These are phyloP conservation scores for Gymnarchus niloticus DNA, from an alignment of 2,113 vertebrate genomes.

Conservation along the genomic window DNA sequence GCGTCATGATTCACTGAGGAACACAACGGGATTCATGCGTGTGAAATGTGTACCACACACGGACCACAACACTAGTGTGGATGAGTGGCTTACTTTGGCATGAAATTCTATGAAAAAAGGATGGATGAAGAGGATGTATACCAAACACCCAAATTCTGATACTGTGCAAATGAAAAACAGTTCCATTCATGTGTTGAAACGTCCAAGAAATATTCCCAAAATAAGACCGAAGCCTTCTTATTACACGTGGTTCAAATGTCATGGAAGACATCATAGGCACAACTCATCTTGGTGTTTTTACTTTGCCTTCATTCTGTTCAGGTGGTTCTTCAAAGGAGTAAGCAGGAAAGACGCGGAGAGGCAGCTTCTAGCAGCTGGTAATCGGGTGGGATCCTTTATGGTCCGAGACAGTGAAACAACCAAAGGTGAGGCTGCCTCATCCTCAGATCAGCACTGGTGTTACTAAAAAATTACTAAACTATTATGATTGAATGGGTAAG, in stretches of 20 bases:
- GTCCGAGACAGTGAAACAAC: conserved; percentile 91
- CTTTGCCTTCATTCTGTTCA: conserved; percentile 37
- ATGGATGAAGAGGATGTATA: not conserved
- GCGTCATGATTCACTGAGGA: not conserved
- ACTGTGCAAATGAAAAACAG: not conserved
- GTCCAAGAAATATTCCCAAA: not conserved
- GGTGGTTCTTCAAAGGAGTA: conserved; percentile 90
- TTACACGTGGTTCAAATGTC: not conserved
- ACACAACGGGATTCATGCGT: not conserved
- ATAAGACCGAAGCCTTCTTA: not conserved
- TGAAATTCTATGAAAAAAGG: not conserved
- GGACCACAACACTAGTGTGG: not conserved
- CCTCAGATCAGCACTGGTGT: not conserved
- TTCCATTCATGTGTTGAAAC: not conserved
- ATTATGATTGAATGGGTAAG: not conserved
- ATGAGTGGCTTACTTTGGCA: not conserved
- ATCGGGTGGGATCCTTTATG: conserved; percentile 83
- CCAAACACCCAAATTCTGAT: not conserved
- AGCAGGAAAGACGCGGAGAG: conserved; percentile 89
- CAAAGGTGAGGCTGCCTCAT: conserved; percentile 59
- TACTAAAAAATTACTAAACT: not conserved
- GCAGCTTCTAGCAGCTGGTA: conserved; percentile 76
- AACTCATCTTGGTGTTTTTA: not conserved
- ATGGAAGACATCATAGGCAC: not conserved
- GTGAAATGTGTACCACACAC: not conserved